Conservation (phyloP, 2,888 invertebrate genomes). For the Xestia xanthographa region DNA sequence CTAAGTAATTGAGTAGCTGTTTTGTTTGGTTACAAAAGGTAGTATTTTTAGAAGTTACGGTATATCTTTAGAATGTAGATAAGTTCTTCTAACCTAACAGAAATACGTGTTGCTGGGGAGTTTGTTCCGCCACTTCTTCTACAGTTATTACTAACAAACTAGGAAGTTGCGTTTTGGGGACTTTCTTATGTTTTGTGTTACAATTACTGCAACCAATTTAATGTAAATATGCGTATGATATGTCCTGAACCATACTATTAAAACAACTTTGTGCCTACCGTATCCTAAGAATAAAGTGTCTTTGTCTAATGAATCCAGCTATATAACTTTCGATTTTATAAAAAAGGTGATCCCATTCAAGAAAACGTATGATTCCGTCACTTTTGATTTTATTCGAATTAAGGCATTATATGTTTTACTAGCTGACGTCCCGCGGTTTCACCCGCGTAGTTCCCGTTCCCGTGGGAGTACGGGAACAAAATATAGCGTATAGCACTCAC, state of each 20-base stretch:
- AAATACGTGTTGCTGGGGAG: neutral
- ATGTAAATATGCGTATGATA: too few species aligned
- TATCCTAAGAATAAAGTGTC: too few species aligned
- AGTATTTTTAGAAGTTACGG: slow-evolving; percentile 23
- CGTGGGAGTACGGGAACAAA: too few species aligned
- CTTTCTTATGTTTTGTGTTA: neutral
- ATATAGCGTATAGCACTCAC: too few species aligned
- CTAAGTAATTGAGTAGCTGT: slow-evolving; percentile 1
- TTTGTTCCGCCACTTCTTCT: neutral
- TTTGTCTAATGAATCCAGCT: too few species aligned
- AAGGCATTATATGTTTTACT: neutral
- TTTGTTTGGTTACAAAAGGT: neutral
- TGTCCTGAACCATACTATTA: too few species aligned
- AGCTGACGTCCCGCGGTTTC: too few species aligned
- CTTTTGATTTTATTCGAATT: neutral
- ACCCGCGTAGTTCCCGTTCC: too few species aligned
- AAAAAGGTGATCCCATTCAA: neutral
- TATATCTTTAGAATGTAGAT: neutral
- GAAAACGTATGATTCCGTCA: neutral
- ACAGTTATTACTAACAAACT: neutral
- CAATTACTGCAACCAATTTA: too few species aligned
- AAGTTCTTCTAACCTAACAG: neutral
- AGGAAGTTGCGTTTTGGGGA: neutral
- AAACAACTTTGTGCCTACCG: too few species aligned
- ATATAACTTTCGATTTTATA: too few species aligned